Base-by-base conservation (phyloP, 2,797 vertebrate species). In the Hoplostethus mediterraneus region DNA sequence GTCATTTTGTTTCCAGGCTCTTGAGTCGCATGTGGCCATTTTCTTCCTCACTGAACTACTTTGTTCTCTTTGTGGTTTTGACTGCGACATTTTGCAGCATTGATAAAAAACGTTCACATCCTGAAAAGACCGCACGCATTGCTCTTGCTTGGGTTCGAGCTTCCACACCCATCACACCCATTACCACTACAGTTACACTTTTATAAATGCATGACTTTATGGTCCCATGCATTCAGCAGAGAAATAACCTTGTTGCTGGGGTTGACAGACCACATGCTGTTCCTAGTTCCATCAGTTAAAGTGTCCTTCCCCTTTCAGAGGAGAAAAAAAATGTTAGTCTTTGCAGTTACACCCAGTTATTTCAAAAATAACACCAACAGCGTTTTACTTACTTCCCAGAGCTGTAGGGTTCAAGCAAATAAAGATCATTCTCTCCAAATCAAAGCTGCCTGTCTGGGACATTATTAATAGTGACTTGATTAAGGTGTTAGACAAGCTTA, bases 31-130 rank as follows among this genome's bases (percentile, higher is more conserved):
- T 13, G 21, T 73, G 45, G 30, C 11, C 10, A 60, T 65, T 74
- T 84, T 60, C 69, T 80, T 60, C 44, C 17, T 54, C 45, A 12
- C 9, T 71, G 78, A 60, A 55, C 68, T 70, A 55, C 36, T 28
- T 28, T 28, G 28, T 28, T 28, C 28, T 16, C 6, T 12, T 77
- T 1, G 68, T 28, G 45, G 36, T 78, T 62, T 53, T 63, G 44
- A 80, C 31, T 30, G 10, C 47, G 11, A 9, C 5, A 16, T 70
- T 79, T 70, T 68, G 63, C 55, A 42, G 11, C 14, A 31, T 13
- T 45, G 45, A 33, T 63, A 12, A 62, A 69, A 21, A 67, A 62
- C 68, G 67, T 82, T 81, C 75, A 84, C 79, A 84, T 86, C 77
- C 69, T 60, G 21, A 45, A 64, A 59, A 45, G 51, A 48, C 38